Conservation (phyloP, 1,140 invertebrate genomes). For the Conus ventricosus region DNA sequence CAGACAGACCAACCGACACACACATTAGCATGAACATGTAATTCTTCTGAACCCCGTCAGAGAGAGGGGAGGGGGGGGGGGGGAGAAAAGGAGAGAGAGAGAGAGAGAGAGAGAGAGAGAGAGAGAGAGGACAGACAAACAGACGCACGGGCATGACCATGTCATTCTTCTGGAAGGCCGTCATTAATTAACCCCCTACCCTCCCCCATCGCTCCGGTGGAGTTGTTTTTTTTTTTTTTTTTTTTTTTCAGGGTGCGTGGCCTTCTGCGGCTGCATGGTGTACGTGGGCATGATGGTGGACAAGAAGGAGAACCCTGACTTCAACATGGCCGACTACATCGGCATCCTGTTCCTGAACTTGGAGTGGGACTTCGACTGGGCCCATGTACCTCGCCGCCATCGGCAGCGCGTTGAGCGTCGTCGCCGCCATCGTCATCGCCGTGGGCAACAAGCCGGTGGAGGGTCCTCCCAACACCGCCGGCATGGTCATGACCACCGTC, state of each 20-base stretch:
- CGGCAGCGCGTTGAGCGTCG: neutral
- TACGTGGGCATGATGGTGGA: neutral
- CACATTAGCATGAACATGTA: too few species aligned
- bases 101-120: too few species aligned
- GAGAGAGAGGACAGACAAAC: too few species aligned
- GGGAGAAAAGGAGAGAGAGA: too few species aligned
- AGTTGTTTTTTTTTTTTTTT: too few species aligned
- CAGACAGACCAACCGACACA: too few species aligned
- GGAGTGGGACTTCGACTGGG: neutral
- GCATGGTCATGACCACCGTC: constrained; percentile 2
- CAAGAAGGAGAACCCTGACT: neutral
- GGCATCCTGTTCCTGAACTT: neutral
- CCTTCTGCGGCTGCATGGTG: constrained; percentile 6
- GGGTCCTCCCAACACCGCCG: neutral
- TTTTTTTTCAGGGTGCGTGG: neutral
- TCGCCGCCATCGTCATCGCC: constrained; percentile 30
- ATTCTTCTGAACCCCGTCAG: too few species aligned
- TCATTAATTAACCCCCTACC: neutral
- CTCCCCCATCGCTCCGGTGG: too few species aligned
- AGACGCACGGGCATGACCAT: too few species aligned
- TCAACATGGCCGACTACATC: neutral
- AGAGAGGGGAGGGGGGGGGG: too few species aligned
- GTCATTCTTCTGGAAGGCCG: neutral
- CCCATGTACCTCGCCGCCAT: constrained; percentile 18
- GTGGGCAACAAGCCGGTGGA: constrained; percentile 12